Evolutionary conservation across 2,888 invertebrate genomes (phyloP).

Genomic region (Rhodophaea formosa): DNA sequence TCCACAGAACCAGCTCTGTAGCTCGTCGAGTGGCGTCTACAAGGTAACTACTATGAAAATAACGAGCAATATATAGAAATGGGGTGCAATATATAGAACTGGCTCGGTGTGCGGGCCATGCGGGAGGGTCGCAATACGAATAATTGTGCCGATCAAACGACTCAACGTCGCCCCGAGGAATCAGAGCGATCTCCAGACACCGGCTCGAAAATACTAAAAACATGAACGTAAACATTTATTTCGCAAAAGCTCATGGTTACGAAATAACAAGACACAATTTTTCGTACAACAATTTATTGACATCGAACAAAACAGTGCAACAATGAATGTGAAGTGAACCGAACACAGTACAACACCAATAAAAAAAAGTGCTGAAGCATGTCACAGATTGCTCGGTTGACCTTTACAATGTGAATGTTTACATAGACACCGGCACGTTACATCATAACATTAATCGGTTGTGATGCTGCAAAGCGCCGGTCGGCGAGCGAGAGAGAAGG

Average conservation of each 20-base stretch:
- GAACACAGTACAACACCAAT: constrained; percentile 6
- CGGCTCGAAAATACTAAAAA: not conserved
- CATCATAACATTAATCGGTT: not conserved
- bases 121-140: constrained; percentile 30
- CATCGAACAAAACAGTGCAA: constrained; percentile 8
- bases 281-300: constrained; percentile 25
- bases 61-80: not conserved
- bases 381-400: constrained; percentile 16
- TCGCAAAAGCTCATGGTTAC: constrained; percentile 4
- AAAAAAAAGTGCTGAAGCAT: constrained; percentile 7
- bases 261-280: constrained; percentile 28
- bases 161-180: not conserved
- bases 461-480: not conserved
- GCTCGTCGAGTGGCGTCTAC: not conserved
- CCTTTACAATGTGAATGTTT: constrained; percentile 12
- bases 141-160: constrained; percentile 36
- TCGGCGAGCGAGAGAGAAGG: not conserved
- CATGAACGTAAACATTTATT: not conserved
- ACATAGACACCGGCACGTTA: not conserved
- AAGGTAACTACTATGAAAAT: not conserved
- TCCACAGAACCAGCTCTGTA: not conserved
- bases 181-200: not conserved
- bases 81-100: not conserved
- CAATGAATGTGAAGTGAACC: constrained; percentile 1
- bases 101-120: constrained; percentile 15